These are phyloP conservation scores for Abscondita cerata DNA, from an alignment of 2,888 invertebrate species.

Conservation along the genomic window DNA sequence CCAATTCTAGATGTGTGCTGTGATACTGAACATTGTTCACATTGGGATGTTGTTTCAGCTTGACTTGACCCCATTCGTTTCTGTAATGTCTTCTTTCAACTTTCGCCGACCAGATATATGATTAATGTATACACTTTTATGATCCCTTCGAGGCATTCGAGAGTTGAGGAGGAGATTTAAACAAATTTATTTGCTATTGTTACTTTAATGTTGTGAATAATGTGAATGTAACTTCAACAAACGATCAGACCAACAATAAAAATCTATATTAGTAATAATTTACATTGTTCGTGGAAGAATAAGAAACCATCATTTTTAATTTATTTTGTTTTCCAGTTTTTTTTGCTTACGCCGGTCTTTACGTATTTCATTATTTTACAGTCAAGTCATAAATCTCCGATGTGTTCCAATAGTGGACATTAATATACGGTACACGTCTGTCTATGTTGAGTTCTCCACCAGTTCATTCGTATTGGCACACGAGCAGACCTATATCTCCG, in stretches of 20 bases:
- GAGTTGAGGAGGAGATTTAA: constrained; percentile 8
- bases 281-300: background rate
- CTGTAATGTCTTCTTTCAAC: constrained; percentile 60
- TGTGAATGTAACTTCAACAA: constrained; percentile 7
- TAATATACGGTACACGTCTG: no score
- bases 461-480: no score
- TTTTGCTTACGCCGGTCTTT: no score
- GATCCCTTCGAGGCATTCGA: constrained; percentile 20
- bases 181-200: constrained; percentile 23
- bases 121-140: constrained; percentile 51
- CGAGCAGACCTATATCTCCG: no score
- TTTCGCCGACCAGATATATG: constrained; percentile 54
- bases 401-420: no score
- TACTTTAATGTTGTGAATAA: constrained; percentile 11
- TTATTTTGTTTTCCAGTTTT: background rate
- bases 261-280: constrained; percentile 4
- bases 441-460: no score
- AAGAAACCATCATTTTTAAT: no score
- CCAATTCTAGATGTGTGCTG: constrained; percentile 66
- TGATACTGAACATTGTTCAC: constrained; percentile 48
- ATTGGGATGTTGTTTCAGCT: constrained; percentile 57
- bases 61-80: constrained; percentile 60
- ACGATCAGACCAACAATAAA: background rate
- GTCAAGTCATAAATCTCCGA: no score
- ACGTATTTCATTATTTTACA: no score